phyloP scores from a whole-genome alignment of 2,113 vertebrate genomes.

The Tringa solitaria region DNA sequence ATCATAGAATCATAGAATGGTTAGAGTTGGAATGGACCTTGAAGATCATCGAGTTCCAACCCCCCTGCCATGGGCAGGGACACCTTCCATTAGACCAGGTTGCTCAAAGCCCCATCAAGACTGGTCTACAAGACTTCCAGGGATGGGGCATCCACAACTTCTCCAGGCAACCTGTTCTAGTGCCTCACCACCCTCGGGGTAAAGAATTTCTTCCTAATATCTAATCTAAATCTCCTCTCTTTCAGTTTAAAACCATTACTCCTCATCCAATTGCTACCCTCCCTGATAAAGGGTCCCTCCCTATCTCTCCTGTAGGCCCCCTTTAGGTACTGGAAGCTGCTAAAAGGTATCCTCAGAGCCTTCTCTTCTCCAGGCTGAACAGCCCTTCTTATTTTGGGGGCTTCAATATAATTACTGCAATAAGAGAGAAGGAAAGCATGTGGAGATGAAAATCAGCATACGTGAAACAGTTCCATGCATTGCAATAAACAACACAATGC shows the following conservation, averaged over 20 bases:
- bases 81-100: not conserved
- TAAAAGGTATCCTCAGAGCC: not conserved
- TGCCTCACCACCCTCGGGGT: not conserved
- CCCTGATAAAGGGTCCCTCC: not conserved
- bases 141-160: not conserved
- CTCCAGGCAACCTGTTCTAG: not conserved
- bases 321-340: not conserved
- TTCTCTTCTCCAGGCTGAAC: not conserved
- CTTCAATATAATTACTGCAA: not conserved
- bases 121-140: not conserved
- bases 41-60: not conserved
- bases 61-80: not conserved
- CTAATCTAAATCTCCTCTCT: not conserved
- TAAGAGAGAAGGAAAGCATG: not conserved
- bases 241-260: not conserved
- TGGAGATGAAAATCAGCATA: not conserved
- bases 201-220: not conserved
- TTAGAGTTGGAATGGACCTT: not conserved
- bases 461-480: not conserved
- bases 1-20: not conserved
- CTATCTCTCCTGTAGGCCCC: not conserved
- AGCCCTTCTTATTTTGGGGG: not conserved
- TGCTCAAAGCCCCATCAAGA: not conserved
- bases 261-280: not conserved
- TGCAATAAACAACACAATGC: not conserved